Base-by-base conservation (phyloP, 2,113 vertebrate species). In the Canis aureus region DNA sequence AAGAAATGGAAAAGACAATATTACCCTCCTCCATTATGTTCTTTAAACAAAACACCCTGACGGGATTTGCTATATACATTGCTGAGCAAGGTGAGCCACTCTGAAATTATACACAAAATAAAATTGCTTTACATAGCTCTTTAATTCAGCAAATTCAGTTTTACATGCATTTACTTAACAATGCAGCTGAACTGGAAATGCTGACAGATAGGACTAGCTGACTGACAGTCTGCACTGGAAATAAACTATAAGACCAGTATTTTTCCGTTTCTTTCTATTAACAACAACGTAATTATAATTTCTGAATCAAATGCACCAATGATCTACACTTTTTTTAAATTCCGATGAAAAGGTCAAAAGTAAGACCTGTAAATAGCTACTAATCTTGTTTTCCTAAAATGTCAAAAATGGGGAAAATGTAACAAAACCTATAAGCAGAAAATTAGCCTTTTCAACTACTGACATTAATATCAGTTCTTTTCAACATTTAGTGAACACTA, bases 31-130 rank as follows among this genome's bases (percentile, higher is more conserved):
- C 6, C 62, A 10, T 53, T 11, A 32, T 19, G 1, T 64, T 67
- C 11, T 80, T 90, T 91, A 96, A 78, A 60, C 8, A 57, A 96
- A 91, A 89, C 15, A 83, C n/a, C 11, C n/a, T 81, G 32, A 38
- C 6, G 53, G 17, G 8, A 84, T 55, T 80, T 94, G 29, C 55
- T 83, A 25, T 25, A 0, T 69, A 57, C 57, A 38, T 43, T 66
- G 2, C 49, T 79, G 67, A 62, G 38, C 9, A 94, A 84, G 84
- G 57, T 38, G 12, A 76, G 32, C 11, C 38, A 82, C 35, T 78
- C 11, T 95, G 88, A 79, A 97, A 94, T 0, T 92, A 20, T 73
- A 93, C 90, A 81, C 22, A 92, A 89, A 83, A 89, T 89, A 76
- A 94, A 95, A 67, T 67, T 49, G 19, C 84, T 43, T 43, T 66